These are phyloP conservation scores for Spea bombifrons DNA, from an alignment of 2,113 vertebrate species.

Conservation along the genomic window DNA sequence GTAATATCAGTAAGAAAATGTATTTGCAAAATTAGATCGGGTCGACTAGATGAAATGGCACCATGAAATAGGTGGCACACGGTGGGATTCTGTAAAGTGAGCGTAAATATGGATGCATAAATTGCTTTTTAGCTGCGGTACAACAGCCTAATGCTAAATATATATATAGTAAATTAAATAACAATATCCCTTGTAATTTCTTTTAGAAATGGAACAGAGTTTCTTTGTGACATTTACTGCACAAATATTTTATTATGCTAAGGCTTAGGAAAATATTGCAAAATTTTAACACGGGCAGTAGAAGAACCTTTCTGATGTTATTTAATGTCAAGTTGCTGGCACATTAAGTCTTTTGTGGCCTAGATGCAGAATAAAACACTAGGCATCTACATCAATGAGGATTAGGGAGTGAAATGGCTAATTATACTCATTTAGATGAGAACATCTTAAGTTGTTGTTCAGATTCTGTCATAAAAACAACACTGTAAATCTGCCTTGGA, in stretches of 20 bases:
- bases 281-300: not conserved
- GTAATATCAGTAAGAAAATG: slow-evolving; percentile 18
- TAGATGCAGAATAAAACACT: not conserved
- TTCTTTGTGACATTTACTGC: slow-evolving; percentile 31
- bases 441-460: not conserved
- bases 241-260: slow-evolving; percentile 22
- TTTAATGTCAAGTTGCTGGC: not conserved
- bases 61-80: slow-evolving; percentile 25
- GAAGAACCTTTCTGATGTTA: not conserved
- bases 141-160: slow-evolving; percentile 31
- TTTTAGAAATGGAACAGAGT: not conserved
- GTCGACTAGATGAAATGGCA: slow-evolving; percentile 35
- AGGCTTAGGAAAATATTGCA: slow-evolving; percentile 11
- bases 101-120: slow-evolving; percentile 40
- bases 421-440: not conserved
- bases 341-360: slow-evolving; percentile 7
- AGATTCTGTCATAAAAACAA: not conserved
- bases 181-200: slow-evolving; percentile 17
- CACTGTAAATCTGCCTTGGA: not conserved
- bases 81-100: slow-evolving; percentile 14
- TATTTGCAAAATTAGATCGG: slow-evolving; percentile 37
- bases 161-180: slow-evolving; percentile 30
- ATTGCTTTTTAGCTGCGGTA: slow-evolving; percentile 18
- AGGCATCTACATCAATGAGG: not conserved
- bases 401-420: not conserved